Conservation (phyloP, 1,140 invertebrate genomes). For the Ceratosolen fusciceps region DNA sequence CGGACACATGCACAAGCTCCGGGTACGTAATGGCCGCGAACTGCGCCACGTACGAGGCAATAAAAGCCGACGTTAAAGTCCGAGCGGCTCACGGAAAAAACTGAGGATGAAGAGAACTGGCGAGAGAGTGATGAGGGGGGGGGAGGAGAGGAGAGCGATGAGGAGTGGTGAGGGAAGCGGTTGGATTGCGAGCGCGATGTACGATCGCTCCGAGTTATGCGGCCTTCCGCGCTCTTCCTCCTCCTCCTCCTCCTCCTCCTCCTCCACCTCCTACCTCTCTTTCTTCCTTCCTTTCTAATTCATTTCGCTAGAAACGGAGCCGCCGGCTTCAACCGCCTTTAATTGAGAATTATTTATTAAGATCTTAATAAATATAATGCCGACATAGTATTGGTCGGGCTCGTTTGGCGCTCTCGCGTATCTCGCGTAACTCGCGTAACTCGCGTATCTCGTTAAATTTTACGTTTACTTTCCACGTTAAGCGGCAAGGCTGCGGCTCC, state of each 20-base stretch:
- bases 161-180: background rate
- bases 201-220: conserved; percentile 22
- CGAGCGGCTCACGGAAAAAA: background rate
- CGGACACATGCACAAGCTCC: background rate
- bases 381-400: too few species aligned
- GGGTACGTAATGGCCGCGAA: conserved; percentile 12
- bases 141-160: background rate
- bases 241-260: background rate
- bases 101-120: background rate
- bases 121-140: background rate
- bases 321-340: background rate
- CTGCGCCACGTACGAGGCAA: conserved; percentile 7
- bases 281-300: background rate
- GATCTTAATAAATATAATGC: too few species aligned
- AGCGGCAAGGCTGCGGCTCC: too few species aligned
- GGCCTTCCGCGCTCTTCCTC: conserved; percentile 1
- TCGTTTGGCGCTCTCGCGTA: too few species aligned
- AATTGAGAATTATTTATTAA: background rate
- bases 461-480: too few species aligned
- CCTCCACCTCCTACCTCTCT: background rate
- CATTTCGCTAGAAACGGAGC: background rate
- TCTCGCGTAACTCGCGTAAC: too few species aligned
- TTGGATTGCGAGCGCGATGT: conserved; percentile 26
- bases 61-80: conserved; percentile 17
- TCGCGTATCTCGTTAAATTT: too few species aligned